phyloP scores from a whole-genome alignment of 2,113 vertebrate species.

The Trogon surrucura region DNA sequence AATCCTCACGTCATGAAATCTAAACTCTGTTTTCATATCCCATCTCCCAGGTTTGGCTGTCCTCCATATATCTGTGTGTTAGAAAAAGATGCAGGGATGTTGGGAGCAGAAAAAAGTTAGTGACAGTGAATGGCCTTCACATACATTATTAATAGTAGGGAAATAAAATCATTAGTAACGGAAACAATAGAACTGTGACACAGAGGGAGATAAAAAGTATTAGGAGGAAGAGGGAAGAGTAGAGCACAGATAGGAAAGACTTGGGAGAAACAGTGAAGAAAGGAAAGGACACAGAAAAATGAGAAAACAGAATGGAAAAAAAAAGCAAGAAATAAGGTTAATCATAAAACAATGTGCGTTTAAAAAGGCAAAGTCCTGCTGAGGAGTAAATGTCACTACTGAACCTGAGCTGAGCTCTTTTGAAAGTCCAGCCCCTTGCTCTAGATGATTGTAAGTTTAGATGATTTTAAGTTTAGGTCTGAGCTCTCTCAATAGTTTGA shows the following conservation, averaged over 20 bases:
- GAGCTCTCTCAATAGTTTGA: neutral
- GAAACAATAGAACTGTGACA: neutral
- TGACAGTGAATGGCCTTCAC: neutral
- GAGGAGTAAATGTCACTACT: neutral
- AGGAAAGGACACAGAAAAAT: neutral
- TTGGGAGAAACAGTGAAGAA: neutral
- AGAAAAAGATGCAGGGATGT: neutral
- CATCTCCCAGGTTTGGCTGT: neutral
- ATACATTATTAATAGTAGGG: neutral
- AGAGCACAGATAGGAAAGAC: neutral
- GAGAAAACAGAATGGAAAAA: neutral
- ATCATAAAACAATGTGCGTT: neutral
- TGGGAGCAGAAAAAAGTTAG: neutral
- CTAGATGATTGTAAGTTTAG: neutral
- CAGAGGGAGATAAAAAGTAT: neutral
- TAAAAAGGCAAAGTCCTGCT: neutral
- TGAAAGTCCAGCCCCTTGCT: neutral
- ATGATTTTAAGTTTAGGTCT: neutral
- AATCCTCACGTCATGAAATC: neutral
- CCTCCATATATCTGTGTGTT: neutral
- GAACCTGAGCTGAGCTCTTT: neutral
- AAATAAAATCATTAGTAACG: neutral
- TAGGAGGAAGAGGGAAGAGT: neutral
- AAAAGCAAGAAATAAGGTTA: neutral
- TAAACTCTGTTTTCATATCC: rapidly evolving